Conservation (phyloP, 2,797 vertebrate species). For the Hydrophis major region DNA sequence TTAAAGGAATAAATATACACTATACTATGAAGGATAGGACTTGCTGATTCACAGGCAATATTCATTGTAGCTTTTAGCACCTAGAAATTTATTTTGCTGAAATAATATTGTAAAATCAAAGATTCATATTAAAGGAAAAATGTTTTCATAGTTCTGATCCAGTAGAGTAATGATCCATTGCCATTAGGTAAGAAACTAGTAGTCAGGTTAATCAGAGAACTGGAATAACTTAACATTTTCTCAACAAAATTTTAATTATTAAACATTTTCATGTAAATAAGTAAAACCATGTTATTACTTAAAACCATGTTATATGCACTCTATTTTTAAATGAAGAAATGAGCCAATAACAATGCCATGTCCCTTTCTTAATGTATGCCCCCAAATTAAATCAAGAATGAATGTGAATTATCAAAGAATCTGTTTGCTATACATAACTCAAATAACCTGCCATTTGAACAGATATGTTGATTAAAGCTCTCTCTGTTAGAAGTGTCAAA, state of each 20-base stretch:
- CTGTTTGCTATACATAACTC: slow-evolving; percentile 12
- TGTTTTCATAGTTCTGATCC: background rate
- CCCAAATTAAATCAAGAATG: slow-evolving; percentile 26
- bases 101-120: background rate
- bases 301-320: slow-evolving; percentile 27
- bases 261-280: background rate
- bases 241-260: slow-evolving; percentile 8
- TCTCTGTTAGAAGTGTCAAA: slow-evolving; percentile 28
- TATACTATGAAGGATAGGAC: background rate
- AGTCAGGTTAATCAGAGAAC: slow-evolving; percentile 13
- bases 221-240: background rate
- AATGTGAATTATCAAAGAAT: slow-evolving; percentile 33
- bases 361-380: slow-evolving; percentile 14
- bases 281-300: slow-evolving; percentile 14
- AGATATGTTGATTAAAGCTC: slow-evolving; percentile 27
- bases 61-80: background rate
- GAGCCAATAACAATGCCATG: slow-evolving; percentile 18
- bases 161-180: background rate
- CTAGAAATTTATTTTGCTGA: background rate
- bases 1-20: background rate
- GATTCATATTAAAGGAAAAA: background rate
- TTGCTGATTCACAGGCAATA: background rate
- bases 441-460: background rate
- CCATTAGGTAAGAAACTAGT: background rate
- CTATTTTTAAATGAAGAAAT: slow-evolving; percentile 7